Evolutionary conservation across 2,113 vertebrate genomes (phyloP).

Genomic region (Cyprichromis sp.): DNA sequence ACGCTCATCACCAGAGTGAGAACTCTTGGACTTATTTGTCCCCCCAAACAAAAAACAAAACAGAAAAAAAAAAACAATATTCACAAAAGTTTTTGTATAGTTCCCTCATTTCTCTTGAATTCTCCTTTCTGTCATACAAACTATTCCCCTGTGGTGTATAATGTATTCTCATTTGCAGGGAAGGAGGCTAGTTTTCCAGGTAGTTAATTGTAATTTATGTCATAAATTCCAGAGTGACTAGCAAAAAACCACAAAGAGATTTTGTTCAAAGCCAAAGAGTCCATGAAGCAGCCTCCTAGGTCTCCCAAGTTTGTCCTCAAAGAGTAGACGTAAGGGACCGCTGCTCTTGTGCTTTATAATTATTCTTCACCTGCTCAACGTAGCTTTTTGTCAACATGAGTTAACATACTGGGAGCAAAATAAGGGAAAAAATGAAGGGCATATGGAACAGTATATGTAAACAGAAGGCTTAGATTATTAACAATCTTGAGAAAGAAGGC

Average conservation of each 20-base stretch:
- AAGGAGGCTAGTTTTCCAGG: conserved; percentile 42
- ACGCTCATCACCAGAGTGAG: background rate
- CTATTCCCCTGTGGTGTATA: background rate
- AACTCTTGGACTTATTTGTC: background rate
- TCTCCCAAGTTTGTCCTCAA: conserved; percentile 29
- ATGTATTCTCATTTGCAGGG: conserved; percentile 5
- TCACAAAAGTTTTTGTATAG: background rate
- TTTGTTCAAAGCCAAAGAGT: conserved; percentile 40
- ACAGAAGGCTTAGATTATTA: background rate
- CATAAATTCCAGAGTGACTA: conserved; percentile 45
- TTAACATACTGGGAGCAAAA: background rate
- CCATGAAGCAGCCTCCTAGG: conserved; percentile 20
- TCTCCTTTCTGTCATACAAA: background rate
- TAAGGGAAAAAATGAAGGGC: background rate
- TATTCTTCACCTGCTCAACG: background rate
- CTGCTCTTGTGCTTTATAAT: background rate
- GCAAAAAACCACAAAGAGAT: conserved; percentile 41
- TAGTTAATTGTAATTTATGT: conserved; percentile 63
- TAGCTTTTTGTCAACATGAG: background rate
- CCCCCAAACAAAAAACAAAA: background rate
- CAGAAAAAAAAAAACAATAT: background rate
- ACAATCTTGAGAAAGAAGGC: background rate
- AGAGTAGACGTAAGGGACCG: background rate
- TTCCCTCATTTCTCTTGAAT: background rate
- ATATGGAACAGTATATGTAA: background rate